phyloP scores from a whole-genome alignment of 2,797 vertebrate species.

The Rhinichthys osculus region DNA sequence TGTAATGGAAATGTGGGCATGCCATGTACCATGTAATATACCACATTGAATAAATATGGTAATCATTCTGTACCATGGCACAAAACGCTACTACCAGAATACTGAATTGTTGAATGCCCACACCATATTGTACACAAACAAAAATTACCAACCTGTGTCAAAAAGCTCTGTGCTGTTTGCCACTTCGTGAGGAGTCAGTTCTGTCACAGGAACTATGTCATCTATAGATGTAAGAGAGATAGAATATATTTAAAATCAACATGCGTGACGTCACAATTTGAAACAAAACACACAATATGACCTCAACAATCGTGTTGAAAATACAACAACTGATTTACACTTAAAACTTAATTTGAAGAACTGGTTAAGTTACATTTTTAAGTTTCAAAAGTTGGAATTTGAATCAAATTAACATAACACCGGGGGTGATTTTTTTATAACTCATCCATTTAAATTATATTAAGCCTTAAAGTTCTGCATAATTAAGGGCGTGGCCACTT shows the following conservation, averaged over 20 bases:
- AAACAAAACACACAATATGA: constrained; percentile 4
- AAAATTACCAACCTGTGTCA: constrained; percentile 77
- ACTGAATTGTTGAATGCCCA: not conserved
- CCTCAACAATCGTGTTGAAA: not conserved
- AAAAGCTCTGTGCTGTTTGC: constrained; percentile 77
- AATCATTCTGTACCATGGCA: not conserved
- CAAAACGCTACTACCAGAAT: not conserved
- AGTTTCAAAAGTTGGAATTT: too few relatives aligned
- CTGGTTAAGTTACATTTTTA: too few relatives aligned
- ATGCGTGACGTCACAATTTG: not conserved
- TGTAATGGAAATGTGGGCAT: not conserved
- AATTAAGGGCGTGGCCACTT: too few relatives aligned
- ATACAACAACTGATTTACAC: too few relatives aligned
- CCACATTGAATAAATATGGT: not conserved
- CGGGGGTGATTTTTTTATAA: too few relatives aligned
- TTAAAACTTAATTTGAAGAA: too few relatives aligned
- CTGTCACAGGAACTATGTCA: constrained; percentile 65
- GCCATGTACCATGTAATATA: not conserved
- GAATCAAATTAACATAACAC: too few relatives aligned
- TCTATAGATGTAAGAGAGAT: constrained; percentile 60
- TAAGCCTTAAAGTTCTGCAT: too few relatives aligned
- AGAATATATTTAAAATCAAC: not conserved
- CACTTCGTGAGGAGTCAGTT: constrained; percentile 62
- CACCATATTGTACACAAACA: not conserved
- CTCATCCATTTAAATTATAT: too few relatives aligned